Evolutionary conservation across 1,140 invertebrate species (phyloP).

Genomic region (Tetranychus cinnabarinus): DNA sequence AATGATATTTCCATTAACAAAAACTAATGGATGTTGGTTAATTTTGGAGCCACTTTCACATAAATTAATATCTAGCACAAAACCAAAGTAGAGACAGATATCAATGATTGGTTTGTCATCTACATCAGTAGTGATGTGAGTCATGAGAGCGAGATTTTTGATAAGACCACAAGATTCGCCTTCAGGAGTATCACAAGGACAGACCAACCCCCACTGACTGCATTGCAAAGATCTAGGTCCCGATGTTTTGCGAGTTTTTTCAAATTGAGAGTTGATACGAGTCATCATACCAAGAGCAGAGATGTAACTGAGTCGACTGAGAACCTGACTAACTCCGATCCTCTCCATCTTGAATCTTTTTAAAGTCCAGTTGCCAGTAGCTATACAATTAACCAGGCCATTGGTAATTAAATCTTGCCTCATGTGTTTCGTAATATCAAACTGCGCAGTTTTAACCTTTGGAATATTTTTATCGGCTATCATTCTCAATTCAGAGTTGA

Average conservation of each 20-base stretch:
- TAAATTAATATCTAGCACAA: slow-evolving; percentile 64
- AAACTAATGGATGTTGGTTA: slow-evolving; percentile 45
- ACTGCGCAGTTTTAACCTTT: slow-evolving; percentile 79
- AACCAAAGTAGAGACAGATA: slow-evolving; percentile 52
- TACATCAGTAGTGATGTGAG: slow-evolving; percentile 79
- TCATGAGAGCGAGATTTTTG: slow-evolving; percentile 95
- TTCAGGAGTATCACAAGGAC: slow-evolving; percentile 96
- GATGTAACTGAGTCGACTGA: slow-evolving; percentile 87
- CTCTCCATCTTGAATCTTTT: slow-evolving; percentile 98
- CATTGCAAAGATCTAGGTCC: slow-evolving; percentile 88
- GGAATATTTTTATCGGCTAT: slow-evolving; percentile 91
- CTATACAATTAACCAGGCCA: slow-evolving; percentile 76
- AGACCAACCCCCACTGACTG: slow-evolving; percentile 97
- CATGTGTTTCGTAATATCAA: slow-evolving; percentile 93
- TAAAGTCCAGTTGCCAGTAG: slow-evolving; percentile 94
- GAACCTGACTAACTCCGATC: slow-evolving; percentile 86
- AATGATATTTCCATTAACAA: slow-evolving; percentile 56
- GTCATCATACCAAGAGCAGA: slow-evolving; percentile 99
- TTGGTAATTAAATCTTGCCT: slow-evolving; percentile 77
- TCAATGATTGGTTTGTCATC: slow-evolving; percentile 57
- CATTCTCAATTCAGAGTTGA: slow-evolving; percentile 37
- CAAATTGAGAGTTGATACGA: slow-evolving; percentile 93
- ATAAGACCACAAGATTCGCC: slow-evolving; percentile 96
- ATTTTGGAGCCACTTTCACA: slow-evolving; percentile 2
- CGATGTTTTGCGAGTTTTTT: slow-evolving; percentile 93